These are phyloP conservation scores for Okamejei kenojei DNA, from an alignment of 2,797 vertebrate genomes.

Conservation along the genomic window DNA sequence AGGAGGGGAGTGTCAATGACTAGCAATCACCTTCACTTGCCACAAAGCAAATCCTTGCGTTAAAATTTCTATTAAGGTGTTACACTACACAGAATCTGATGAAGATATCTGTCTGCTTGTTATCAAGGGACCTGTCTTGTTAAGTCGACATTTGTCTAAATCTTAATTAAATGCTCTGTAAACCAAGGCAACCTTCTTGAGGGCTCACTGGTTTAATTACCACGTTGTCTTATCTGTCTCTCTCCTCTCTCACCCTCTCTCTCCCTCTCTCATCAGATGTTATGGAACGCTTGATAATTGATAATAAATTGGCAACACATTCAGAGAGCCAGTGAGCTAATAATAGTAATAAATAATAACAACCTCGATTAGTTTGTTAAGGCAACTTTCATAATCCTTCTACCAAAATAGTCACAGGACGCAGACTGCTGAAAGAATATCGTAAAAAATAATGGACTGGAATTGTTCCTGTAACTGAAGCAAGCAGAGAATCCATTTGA, in stretches of 20 bases:
- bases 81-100: not conserved
- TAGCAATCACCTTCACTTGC: not conserved
- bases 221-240: not conserved
- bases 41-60: not conserved
- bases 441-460: not conserved
- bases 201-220: not conserved
- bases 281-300: not conserved
- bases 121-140: not conserved
- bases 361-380: not conserved
- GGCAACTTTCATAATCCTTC: not conserved
- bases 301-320: not conserved
- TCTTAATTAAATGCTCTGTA: conserved; percentile 5
- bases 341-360: not conserved
- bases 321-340: not conserved
- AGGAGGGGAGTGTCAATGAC: no score
- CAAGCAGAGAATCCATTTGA: not conserved
- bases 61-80: not conserved
- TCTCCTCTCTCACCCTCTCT: no score
- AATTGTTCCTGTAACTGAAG: not conserved
- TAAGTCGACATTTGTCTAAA: conserved; percentile 24
- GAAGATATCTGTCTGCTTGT: not conserved
- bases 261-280: not conserved
- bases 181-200: conserved; percentile 16
- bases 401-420: not conserved
- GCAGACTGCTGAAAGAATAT: not conserved